Evolutionary conservation across 2,113 vertebrate species (phyloP), one percentile per base, ranked within the genome.

Genomic region (Thomomys bottae): DNA sequence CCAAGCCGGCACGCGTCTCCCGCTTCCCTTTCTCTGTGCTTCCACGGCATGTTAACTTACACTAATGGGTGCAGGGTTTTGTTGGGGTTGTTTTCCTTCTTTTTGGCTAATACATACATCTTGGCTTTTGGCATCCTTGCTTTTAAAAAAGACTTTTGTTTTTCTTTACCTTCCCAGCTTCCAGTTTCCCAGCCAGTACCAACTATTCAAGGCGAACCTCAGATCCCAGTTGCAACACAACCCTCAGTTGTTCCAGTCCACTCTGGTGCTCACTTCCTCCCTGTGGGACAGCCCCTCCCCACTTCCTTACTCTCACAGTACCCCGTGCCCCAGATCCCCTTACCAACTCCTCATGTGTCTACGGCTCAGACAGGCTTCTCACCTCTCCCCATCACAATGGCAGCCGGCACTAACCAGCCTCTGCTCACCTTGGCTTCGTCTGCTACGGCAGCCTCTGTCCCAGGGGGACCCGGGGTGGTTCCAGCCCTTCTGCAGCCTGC

Each of bases 151-250:
- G 84, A 98, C 94, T 98, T 97, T 98, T 96, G 90, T 96, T 98
- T 97, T 98, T 98, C 97, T 98, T 97, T 98, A 97, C 98, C 95
- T 98, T 97, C 97, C 97, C 98, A 98, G 98, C 98, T 98, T 98
- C 97, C 98, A 97, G 98, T 98, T 96, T 97, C 98, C 96, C 98
- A 98, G 88, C 94, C 97, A 97, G 96, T 98, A 97, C 92, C 97
- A 97, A 96, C 97, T 97, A 96, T 98, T 95, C 98, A 98, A 97
- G 97, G 97, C 96, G 98, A 98, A 95, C 95, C 97, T 98, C 97
- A 97, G 90, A 98, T 98, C 97, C 96, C 98, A 97, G 97, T 98
- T 96, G 97, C 97, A 90, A 95, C 97, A 96, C 97, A 98, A 81
- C 95, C 97, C 96, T 97, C 97, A 97, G 96, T 97, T 96, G 97